These are phyloP conservation scores for Pterois miles DNA, from an alignment of 2,797 vertebrate genomes.

Conservation along the genomic window DNA sequence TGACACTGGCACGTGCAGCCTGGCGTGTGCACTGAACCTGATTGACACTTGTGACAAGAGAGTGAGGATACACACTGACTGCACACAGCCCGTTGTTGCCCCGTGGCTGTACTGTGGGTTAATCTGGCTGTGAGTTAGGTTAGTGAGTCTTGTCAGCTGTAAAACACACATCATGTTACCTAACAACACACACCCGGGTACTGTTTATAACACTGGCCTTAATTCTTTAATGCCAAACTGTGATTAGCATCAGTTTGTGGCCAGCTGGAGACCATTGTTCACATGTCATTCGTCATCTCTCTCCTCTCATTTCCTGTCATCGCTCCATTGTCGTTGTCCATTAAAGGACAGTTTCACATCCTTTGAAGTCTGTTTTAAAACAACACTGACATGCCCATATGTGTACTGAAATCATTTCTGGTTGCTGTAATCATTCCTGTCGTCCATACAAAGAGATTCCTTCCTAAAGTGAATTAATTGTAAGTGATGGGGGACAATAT, in stretches of 20 bases:
- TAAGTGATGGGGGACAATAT: background rate
- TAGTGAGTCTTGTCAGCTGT: background rate
- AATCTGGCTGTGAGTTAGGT: background rate
- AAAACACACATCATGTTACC: constrained; percentile 2
- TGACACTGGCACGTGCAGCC: background rate
- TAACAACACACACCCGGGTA: background rate
- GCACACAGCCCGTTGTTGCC: background rate
- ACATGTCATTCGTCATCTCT: background rate
- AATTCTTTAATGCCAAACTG: background rate
- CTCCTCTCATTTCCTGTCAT: background rate
- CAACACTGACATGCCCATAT: background rate
- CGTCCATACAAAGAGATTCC: background rate
- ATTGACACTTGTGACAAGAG: background rate
- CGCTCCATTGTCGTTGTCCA: background rate
- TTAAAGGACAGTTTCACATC: background rate
- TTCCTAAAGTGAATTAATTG: background rate
- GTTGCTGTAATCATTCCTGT: background rate
- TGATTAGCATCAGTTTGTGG: background rate
- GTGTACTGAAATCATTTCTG: background rate
- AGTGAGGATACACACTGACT: background rate
- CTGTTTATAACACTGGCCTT: background rate
- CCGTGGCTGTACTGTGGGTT: background rate
- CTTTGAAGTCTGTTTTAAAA: background rate
- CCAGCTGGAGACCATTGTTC: background rate
- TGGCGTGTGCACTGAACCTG: background rate